Percentiles rank a stretch among this genome's conserved stretches.
Conservation (phyloP, 2,888 invertebrate genomes). For the Eupithecia centaureata region DNA sequence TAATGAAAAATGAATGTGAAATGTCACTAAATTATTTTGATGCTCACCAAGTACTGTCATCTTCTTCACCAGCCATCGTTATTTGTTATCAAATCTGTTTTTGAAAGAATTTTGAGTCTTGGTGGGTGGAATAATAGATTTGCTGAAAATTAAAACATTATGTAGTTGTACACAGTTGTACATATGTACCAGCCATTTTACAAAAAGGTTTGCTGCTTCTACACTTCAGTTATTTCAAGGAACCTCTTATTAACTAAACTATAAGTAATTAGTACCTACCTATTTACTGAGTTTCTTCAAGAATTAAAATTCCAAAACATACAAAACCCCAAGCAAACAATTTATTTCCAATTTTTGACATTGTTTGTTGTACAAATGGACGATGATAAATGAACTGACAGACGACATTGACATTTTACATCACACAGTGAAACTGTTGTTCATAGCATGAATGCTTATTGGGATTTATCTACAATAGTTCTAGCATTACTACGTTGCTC, state of each 20-base stretch:
- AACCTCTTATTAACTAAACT: background rate
- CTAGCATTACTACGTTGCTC: too few relatives aligned
- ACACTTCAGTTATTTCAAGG: background rate
- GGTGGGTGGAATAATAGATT: background rate
- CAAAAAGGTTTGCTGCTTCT: background rate
- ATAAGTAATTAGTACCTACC: background rate
- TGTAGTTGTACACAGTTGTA: too few relatives aligned
- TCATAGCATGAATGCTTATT: too few relatives aligned
- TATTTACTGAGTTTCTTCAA: background rate
- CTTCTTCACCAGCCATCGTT: conserved; percentile 84
- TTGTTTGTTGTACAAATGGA: background rate
- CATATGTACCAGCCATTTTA: background rate
- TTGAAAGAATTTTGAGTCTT: background rate
- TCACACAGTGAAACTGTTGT: too few relatives aligned
- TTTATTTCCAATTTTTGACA: background rate
- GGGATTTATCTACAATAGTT: too few relatives aligned
- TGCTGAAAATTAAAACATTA: conserved; percentile 5
- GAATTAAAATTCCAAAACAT: background rate
- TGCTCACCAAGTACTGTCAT: conserved; percentile 85
- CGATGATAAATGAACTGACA: background rate
- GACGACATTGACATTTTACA: background rate
- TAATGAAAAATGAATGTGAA: conserved; percentile 10
- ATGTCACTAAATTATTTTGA: background rate
- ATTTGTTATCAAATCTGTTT: background rate
- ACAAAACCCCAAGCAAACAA: background rate